Conservation (phyloP, 1,140 invertebrate genomes). For the Vollenhovia emeryi region DNA sequence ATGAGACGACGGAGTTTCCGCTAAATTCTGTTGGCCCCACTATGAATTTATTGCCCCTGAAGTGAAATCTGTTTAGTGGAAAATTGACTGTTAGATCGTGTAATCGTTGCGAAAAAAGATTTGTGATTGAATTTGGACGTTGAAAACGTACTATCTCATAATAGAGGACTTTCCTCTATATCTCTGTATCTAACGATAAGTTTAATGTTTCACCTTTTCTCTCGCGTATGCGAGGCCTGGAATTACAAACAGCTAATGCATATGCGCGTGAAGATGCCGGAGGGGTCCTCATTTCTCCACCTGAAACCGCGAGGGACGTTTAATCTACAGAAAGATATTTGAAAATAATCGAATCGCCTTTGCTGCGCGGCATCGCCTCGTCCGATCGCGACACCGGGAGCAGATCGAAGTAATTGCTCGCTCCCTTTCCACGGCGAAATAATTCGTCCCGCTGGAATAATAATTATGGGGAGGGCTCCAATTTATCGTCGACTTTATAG, state of each 20-base stretch:
- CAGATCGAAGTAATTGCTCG: conserved; percentile 38
- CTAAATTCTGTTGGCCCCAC: too few relatives aligned
- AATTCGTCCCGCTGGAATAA: conserved; percentile 49
- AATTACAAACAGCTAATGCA: neutral
- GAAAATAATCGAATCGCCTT: conserved; percentile 23
- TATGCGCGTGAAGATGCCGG: neutral
- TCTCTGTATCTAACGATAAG: neutral
- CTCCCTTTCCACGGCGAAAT: neutral
- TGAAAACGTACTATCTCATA: too few relatives aligned
- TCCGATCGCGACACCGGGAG: neutral
- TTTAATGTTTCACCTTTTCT: too few relatives aligned
- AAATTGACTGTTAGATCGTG: too few relatives aligned
- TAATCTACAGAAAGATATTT: neutral
- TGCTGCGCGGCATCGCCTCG: neutral
- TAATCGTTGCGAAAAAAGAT: too few relatives aligned
- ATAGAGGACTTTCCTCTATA: too few relatives aligned
- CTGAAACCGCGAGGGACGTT: neutral
- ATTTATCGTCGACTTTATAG: conserved; percentile 44
- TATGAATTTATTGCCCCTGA: too few relatives aligned
- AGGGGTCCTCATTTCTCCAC: neutral
- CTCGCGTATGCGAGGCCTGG: neutral
- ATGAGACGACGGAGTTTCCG: too few relatives aligned
- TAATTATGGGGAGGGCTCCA: conserved; percentile 14
- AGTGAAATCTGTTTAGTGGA: too few relatives aligned
- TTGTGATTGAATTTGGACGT: too few relatives aligned